Evolutionary conservation across 2,888 invertebrate genomes (phyloP).

Genomic region (Andrena dorsata): DNA sequence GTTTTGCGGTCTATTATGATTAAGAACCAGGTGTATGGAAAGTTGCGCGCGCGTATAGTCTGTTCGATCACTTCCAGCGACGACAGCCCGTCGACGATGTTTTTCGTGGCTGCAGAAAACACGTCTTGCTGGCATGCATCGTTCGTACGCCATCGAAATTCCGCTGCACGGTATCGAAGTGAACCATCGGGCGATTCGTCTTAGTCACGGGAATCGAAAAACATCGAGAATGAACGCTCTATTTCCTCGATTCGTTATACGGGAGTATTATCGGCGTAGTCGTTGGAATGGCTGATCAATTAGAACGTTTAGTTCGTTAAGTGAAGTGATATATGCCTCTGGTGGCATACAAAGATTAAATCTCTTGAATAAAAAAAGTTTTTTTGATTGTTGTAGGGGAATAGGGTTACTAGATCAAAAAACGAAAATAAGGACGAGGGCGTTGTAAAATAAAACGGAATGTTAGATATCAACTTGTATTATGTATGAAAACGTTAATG

Average conservation of each 20-base stretch:
- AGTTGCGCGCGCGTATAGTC: neutral
- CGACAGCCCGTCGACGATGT: constrained; percentile 41
- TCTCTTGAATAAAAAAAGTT: too few species aligned
- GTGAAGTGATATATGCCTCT: neutral
- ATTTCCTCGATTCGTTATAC: constrained; percentile 44
- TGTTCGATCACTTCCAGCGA: constrained; percentile 38
- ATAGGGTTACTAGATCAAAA: too few species aligned
- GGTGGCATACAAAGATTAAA: neutral
- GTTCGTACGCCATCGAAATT: constrained; percentile 47
- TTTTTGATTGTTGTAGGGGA: neutral
- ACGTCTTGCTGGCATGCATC: constrained; percentile 39
- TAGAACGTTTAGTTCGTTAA: constrained; percentile 20
- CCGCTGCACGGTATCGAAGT: constrained; percentile 37
- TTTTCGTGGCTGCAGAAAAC: constrained; percentile 39
- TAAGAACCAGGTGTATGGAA: constrained; percentile 3
- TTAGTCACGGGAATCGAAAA: constrained; percentile 51
- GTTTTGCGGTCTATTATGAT: constrained; percentile 35
- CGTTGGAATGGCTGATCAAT: constrained; percentile 12
- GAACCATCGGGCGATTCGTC: constrained; percentile 54
- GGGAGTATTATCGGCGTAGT: constrained; percentile 6
- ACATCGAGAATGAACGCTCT: constrained; percentile 31
- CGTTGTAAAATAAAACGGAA: too few species aligned
- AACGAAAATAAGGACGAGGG: too few species aligned
- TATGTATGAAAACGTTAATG: too few species aligned
- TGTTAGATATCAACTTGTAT: too few species aligned